Conservation (phyloP, 1,140 invertebrate species). For the Globodera rostochiensis region DNA sequence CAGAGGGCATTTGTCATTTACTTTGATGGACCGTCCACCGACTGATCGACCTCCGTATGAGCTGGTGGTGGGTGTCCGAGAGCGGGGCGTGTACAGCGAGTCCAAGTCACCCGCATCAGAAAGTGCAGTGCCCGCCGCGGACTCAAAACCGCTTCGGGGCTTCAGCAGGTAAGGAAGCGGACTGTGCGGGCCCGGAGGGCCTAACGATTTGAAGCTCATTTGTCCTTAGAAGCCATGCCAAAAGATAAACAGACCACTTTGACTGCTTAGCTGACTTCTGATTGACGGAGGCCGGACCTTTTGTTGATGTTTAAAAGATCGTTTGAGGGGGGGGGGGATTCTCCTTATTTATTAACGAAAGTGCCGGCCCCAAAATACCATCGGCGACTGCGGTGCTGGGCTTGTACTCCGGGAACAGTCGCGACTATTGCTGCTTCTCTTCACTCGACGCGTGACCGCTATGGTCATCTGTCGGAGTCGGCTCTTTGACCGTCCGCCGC, state of each 20-base stretch:
- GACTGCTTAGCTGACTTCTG: slow-evolving; percentile 59
- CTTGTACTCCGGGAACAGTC: slow-evolving; percentile 57
- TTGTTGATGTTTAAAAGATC: neutral
- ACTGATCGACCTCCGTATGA: slow-evolving; percentile 65
- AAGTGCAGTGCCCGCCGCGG: slow-evolving; percentile 44
- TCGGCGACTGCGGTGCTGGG: slow-evolving; percentile 64
- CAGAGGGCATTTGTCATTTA: neutral
- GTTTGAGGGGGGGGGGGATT: too few relatives aligned
- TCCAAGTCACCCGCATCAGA: slow-evolving; percentile 65
- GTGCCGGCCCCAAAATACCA: slow-evolving; percentile 36
- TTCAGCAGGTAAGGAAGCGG: slow-evolving; percentile 61
- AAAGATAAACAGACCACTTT: slow-evolving; percentile 39
- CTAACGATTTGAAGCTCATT: neutral
- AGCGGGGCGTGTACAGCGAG: slow-evolving; percentile 63
- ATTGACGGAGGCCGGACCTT: slow-evolving; percentile 62
- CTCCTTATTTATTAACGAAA: neutral
- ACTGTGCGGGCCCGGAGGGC: slow-evolving; percentile 62
- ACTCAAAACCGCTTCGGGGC: slow-evolving; percentile 54
- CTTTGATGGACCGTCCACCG: slow-evolving; percentile 68
- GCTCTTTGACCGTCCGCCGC: slow-evolving; percentile 53
- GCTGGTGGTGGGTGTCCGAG: slow-evolving; percentile 57
- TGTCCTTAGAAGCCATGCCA: neutral
- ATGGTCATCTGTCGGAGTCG: slow-evolving; percentile 62
- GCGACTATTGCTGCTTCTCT: slow-evolving; percentile 48
- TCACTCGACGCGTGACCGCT: slow-evolving; percentile 55